Evolutionary conservation across 1,140 invertebrate species (phyloP), one percentile per base, ranked within the genome.

Genomic region (Drosophila nannoptera): DNA sequence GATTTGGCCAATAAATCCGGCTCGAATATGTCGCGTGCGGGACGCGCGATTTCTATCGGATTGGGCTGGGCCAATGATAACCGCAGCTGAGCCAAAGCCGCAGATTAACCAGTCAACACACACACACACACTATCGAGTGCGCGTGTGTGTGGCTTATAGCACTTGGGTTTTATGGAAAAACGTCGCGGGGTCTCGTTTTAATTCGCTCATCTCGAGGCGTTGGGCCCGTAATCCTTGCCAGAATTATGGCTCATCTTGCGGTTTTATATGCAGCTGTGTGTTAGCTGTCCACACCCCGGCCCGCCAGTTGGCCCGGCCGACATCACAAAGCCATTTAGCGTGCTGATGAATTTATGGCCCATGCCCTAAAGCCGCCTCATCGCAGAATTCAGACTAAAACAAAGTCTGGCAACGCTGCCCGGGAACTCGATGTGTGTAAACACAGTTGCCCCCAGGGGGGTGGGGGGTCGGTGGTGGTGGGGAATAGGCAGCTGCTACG

Each of bases 341-440:
- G 62, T 60, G 46, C 77, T 86, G 80, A 84, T 86, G 80, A 84
- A 84, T 84, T 84, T 84, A 84, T 80, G 81, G 67, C 73, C 60
- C 29, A 33, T 55, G 22, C 22, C 59, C 55, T 38, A 67, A 74
- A 65, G 75, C 48, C 11, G 49, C 29, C 8, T 7, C 5, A 6
- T 32, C 6, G 45, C 8, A 42, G 22, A 22, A 22, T 22, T 22
- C 12, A 36, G 36, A n/a, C 46, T 31, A 59, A 22, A 75, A 52
- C 35, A 64, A 69, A 69, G 33, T 46, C 22, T 36, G 50, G 22
- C 58, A 69, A 54, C 11, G 46, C 50, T 52, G 46, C 46, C 53
- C 32, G 61, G 67, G 62, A 80, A 68, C 63, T 63, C 31, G 63
- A 72, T 78, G 77, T 52, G 77, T 73, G 77, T 69, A 66, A 75